Conservation (phyloP, 2,888 invertebrate species). For the Gisinianus flammeolus region DNA sequence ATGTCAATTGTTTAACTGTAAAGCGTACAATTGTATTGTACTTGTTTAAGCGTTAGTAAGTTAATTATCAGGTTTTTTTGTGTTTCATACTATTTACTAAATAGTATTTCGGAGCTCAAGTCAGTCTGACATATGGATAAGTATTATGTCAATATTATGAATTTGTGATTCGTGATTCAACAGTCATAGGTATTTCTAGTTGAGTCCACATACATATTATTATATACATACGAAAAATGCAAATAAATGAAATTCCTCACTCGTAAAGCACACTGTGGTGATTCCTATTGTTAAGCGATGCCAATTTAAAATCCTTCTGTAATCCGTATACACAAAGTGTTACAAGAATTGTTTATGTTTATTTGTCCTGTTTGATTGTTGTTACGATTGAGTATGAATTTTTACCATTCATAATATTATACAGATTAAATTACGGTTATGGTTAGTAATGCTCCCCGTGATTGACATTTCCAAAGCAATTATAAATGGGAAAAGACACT, state of each 20-base stretch:
- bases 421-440: neutral
- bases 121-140: too few relatives aligned
- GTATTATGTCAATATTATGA: too few relatives aligned
- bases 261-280: neutral
- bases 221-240: neutral
- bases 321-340: neutral
- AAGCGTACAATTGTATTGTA: too few relatives aligned
- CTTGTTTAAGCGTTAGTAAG: too few relatives aligned
- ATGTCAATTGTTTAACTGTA: too few relatives aligned
- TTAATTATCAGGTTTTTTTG: too few relatives aligned
- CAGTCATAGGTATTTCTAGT: neutral
- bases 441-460: neutral
- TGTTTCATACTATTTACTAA: too few relatives aligned
- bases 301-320: neutral
- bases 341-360: neutral
- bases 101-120: too few relatives aligned
- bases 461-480: constrained; percentile 18
- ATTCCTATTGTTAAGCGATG: neutral
- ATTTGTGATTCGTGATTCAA: too few relatives aligned
- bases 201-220: neutral
- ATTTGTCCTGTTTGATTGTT: constrained; percentile 17
- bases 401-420: constrained; percentile 20
- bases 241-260: neutral
- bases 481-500: neutral
- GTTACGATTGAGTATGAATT: neutral